These are phyloP conservation scores for Oncorhynchus nerka DNA, from an alignment of 2,113 vertebrate species.

Conservation along the genomic window DNA sequence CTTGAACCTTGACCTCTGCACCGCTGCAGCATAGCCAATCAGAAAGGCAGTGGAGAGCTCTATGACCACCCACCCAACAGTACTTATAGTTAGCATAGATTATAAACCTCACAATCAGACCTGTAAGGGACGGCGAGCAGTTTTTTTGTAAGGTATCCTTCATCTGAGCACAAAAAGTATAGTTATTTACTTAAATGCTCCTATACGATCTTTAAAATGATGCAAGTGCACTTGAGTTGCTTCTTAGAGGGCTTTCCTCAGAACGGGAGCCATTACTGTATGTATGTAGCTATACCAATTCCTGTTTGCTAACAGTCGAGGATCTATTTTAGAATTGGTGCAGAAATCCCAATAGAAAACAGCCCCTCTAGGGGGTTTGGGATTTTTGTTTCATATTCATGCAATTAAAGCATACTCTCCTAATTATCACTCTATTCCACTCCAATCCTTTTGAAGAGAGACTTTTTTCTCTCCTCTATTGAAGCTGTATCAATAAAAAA, in stretches of 20 bases:
- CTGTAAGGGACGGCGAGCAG: no score
- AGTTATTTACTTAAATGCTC: no score
- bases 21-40: no score
- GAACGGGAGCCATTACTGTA: conserved; percentile 13
- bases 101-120: no score
- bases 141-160: no score
- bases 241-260: neutral
- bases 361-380: conserved; percentile 27
- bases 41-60: no score
- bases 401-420: conserved; percentile 48
- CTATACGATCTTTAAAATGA: no score
- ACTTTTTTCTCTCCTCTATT: neutral
- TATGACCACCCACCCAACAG: no score
- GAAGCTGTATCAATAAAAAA: conserved; percentile 6
- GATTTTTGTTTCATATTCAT: conserved; percentile 40
- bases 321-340: conserved; percentile 23
- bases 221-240: neutral
- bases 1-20: no score
- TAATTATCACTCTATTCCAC: conserved; percentile 49
- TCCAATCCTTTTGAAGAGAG: conserved; percentile 16
- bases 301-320: neutral
- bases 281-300: conserved; percentile 1
- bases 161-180: no score
- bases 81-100: no score
- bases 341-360: conserved; percentile 26